Percentiles rank a stretch among this genome's conserved stretches.
Conservation (phyloP, 1,140 invertebrate species). For the Zaprionus davidi region DNA sequence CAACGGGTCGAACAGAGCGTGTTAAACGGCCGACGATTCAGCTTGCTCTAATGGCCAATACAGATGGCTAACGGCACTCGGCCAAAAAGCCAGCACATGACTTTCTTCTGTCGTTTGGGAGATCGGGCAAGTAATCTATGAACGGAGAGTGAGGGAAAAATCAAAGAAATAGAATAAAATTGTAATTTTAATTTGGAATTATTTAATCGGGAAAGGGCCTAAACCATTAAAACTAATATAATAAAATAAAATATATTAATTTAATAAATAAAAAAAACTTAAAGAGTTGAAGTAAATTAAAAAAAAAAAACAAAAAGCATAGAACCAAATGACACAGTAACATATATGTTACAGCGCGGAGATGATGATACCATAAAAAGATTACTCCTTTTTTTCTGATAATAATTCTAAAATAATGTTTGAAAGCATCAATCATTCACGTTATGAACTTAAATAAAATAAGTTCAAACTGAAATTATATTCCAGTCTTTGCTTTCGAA, state of each 20-base stretch:
- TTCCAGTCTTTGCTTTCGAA: no score
- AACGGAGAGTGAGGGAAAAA: not conserved
- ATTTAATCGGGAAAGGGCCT: not conserved
- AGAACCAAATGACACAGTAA: no score
- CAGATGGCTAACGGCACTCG: constrained; percentile 19
- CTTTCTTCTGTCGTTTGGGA: not conserved
- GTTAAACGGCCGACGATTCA: constrained; percentile 57
- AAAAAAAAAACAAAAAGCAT: not conserved
- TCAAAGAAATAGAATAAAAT: not conserved
- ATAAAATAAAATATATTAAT: not conserved
- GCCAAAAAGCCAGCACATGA: constrained; percentile 53
- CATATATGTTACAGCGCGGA: no score
- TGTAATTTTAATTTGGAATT: not conserved
- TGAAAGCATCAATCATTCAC: no score
- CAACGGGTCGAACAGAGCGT: constrained; percentile 61
- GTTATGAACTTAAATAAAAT: not conserved
- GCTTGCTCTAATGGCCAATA: constrained; percentile 47
- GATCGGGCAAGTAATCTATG: not conserved
- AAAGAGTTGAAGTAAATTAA: not conserved
- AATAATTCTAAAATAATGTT: no score
- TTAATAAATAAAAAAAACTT: not conserved
- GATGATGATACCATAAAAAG: no score
- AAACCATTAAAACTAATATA: not conserved
- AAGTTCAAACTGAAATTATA: not conserved
- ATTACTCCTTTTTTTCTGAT: no score